phyloP scores from a whole-genome alignment of 1,140 invertebrate genomes.

The Drosophila nasuta region DNA sequence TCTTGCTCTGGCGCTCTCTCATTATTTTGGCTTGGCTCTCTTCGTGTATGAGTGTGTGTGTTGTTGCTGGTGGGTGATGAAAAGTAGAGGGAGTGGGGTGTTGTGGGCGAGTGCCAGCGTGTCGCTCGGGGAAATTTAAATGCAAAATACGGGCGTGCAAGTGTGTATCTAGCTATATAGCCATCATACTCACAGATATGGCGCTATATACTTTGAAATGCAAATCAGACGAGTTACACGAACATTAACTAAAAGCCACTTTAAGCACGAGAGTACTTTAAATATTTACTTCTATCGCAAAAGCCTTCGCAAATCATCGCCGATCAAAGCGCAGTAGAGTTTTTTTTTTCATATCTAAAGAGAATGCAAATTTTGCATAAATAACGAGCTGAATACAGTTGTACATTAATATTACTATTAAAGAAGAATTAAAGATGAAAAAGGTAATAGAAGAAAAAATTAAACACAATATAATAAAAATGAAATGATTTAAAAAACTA shows the following conservation, averaged over 20 bases:
- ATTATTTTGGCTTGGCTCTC: not conserved
- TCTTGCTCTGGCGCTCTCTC: not conserved
- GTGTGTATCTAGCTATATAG: not conserved
- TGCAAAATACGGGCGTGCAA: conserved; percentile 2
- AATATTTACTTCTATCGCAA: conserved; percentile 13
- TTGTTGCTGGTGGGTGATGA: not conserved
- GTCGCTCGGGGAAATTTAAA: conserved; percentile 3
- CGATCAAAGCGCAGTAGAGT: not conserved
- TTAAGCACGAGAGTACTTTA: conserved; percentile 21
- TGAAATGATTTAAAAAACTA: too few species aligned
- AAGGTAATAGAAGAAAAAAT: too few species aligned
- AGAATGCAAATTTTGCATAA: too few species aligned
- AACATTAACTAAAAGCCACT: conserved; percentile 21
- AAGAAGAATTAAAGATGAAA: too few species aligned
- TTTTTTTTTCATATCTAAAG: not conserved
- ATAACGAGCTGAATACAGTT: too few species aligned
- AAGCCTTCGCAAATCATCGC: not conserved
- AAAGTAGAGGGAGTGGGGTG: conserved; percentile 1
- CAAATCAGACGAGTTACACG: conserved; percentile 34
- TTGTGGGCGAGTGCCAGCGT: not conserved
- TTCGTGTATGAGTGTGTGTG: not conserved
- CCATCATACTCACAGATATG: not conserved
- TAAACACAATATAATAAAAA: too few species aligned
- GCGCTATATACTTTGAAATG: conserved; percentile 34
- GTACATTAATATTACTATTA: too few species aligned